Conservation (phyloP, 2,113 vertebrate genomes). For the Ammodytes dubius region DNA sequence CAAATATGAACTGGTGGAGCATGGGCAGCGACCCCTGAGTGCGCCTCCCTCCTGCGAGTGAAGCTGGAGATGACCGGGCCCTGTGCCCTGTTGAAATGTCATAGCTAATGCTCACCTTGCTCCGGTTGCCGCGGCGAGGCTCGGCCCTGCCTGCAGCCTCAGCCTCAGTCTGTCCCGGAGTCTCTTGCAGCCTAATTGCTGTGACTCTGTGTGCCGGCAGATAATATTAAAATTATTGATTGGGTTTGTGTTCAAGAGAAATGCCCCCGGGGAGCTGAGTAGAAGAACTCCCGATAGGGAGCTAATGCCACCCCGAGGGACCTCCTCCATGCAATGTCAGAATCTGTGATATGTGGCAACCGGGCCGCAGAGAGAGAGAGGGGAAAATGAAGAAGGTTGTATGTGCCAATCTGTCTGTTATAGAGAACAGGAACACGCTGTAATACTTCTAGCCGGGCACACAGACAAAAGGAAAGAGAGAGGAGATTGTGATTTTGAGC, state of each 20-base stretch:
- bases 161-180: conserved; percentile 16
- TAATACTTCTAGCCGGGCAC: conserved; percentile 14
- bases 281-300: conserved; percentile 64
- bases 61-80: conserved; percentile 16
- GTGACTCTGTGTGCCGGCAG: conserved; percentile 50
- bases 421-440: conserved; percentile 29
- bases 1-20: conserved; percentile 59
- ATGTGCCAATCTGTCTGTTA: conserved; percentile 20
- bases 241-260: conserved; percentile 62
- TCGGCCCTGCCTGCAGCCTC: conserved; percentile 9
- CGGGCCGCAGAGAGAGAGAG: conserved; percentile 28
- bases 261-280: conserved; percentile 58
- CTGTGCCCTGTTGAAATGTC: conserved; percentile 52
- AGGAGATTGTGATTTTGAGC: conserved; percentile 15
- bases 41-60: conserved; percentile 1
- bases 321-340: conserved; percentile 67
- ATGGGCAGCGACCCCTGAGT: conserved; percentile 54
- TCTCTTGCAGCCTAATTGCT: conserved; percentile 29
- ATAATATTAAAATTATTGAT: conserved; percentile 75
- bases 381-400: background rate
- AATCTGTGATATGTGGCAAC: conserved; percentile 64
- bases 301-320: conserved; percentile 71
- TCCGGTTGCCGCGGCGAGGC: conserved; percentile 31
- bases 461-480: conserved; percentile 34
- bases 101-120: conserved; percentile 50